Evolutionary conservation across 2,113 vertebrate species (phyloP).

Genomic region (Campylomormyrus numenius): DNA sequence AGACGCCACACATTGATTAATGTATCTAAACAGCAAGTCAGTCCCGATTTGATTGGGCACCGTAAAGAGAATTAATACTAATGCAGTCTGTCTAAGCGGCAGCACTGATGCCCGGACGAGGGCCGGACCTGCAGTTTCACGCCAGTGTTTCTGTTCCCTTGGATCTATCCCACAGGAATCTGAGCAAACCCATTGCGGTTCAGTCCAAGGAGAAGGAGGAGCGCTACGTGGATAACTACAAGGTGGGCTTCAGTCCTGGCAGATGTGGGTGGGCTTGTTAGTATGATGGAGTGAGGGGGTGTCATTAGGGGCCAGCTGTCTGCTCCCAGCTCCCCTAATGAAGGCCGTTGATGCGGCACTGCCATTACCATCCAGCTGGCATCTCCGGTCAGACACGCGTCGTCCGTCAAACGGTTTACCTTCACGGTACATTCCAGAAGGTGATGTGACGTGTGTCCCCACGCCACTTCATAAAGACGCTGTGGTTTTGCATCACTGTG

Average conservation of each 20-base stretch:
- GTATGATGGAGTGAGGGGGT: neutral
- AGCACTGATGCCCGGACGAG: neutral
- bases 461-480: neutral
- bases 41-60: neutral
- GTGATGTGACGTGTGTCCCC: neutral
- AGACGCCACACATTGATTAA: neutral
- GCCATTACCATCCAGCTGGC: neutral
- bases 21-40: neutral
- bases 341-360: neutral
- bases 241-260: constrained; percentile 58
- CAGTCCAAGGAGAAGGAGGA: constrained; percentile 98
- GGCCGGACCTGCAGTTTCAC: neutral
- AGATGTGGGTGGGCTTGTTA: neutral
- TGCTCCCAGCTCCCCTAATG: neutral
- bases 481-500: neutral
- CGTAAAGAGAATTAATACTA: neutral
- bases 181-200: constrained; percentile 91
- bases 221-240: constrained; percentile 94
- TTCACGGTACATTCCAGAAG: neutral
- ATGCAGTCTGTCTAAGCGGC: neutral
- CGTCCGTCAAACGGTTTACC: neutral
- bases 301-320: neutral
- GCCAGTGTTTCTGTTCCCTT: neutral
- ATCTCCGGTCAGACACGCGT: neutral
- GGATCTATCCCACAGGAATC: constrained; percentile 64